A percentile compares a stretch with the other conserved stretches of the same genome.
These are phyloP conservation scores for Calyptommatus sinebrachiatus DNA, from an alignment of 2,113 vertebrate species.

Conservation along the genomic window DNA sequence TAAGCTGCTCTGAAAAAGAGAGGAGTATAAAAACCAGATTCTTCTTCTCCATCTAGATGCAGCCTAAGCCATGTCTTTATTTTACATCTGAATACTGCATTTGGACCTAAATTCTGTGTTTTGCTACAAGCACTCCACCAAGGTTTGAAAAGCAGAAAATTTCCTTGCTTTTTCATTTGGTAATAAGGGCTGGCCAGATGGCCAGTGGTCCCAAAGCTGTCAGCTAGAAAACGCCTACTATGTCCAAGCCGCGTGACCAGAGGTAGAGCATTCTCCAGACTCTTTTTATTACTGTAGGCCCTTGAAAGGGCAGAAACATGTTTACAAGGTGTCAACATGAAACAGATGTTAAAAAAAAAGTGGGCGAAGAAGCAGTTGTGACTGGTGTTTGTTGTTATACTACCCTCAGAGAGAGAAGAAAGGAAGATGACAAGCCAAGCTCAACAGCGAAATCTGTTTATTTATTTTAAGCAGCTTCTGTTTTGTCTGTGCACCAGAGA, in stretches of 20 bases:
- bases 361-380: background rate
- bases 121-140: too few relatives aligned
- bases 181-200: conserved; percentile 23
- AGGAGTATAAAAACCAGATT: too few relatives aligned
- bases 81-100: background rate
- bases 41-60: background rate
- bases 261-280: background rate
- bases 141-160: background rate
- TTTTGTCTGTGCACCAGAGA: background rate
- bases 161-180: background rate
- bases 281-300: conserved; percentile 18
- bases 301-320: background rate
- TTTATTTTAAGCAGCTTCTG: background rate
- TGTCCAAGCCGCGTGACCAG: background rate
- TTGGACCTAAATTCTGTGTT: background rate
- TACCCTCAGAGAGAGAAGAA: background rate
- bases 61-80: background rate
- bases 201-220: conserved; percentile 1
- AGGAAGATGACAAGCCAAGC: background rate
- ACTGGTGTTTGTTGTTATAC: background rate
- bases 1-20: too few relatives aligned
- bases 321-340: background rate
- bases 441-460: background rate
- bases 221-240: conserved; percentile 8
- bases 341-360: background rate